These are phyloP conservation scores for Solea senegalensis DNA, from an alignment of 2,113 vertebrate genomes.

Conservation along the genomic window DNA sequence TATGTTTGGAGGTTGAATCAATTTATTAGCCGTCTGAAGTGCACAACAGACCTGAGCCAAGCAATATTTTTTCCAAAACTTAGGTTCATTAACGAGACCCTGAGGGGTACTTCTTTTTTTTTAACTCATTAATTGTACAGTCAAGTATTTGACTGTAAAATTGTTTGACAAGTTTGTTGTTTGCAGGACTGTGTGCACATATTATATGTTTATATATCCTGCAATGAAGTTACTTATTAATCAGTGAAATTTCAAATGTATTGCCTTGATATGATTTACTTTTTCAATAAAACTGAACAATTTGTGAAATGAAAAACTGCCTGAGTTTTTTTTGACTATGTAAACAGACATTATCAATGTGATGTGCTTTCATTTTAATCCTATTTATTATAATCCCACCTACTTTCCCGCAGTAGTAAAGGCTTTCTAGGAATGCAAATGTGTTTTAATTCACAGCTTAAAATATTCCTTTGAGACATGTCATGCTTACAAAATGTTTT, in stretches of 20 bases:
- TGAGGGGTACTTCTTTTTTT: slow-evolving; percentile 45
- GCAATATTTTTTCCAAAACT: slow-evolving; percentile 53
- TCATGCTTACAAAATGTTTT: neutral
- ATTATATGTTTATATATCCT: slow-evolving; percentile 12
- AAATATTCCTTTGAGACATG: no score
- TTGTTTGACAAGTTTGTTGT: slow-evolving; percentile 32
- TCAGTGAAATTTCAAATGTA: slow-evolving; percentile 21
- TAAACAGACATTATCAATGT: neutral
- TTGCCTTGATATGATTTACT: slow-evolving; percentile 13
- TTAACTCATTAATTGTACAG: slow-evolving; percentile 53
- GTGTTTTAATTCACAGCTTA: neutral
- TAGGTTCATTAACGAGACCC: no score
- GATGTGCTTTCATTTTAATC: no score
- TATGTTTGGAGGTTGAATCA: slow-evolving; percentile 63
- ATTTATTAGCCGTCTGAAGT: slow-evolving; percentile 50
- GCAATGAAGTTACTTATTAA: slow-evolving; percentile 32
- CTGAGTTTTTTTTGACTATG: neutral
- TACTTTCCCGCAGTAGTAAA: no score
- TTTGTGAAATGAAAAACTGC: slow-evolving; percentile 36
- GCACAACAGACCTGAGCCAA: slow-evolving; percentile 34
- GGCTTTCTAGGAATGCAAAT: no score
- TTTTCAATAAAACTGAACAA: slow-evolving; percentile 63
- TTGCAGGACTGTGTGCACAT: slow-evolving; percentile 34
- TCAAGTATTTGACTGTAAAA: slow-evolving; percentile 61
- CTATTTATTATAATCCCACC: no score